phyloP scores from a whole-genome alignment of 1,140 invertebrate species.

The Zaprionus capensis region DNA sequence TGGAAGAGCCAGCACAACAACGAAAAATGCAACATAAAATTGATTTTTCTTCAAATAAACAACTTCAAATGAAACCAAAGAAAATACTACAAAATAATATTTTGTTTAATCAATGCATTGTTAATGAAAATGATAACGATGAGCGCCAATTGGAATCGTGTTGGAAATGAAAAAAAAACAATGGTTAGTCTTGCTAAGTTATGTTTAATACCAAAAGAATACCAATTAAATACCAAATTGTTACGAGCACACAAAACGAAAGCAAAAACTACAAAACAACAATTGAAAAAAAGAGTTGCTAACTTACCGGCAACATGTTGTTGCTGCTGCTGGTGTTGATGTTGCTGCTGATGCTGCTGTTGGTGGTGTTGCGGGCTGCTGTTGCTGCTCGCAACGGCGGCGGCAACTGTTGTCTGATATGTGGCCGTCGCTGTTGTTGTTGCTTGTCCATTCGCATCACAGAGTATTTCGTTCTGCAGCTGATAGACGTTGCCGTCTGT shows the following conservation, averaged over 20 bases:
- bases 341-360: constrained; percentile 57
- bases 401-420: constrained; percentile 68
- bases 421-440: constrained; percentile 59
- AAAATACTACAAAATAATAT: constrained; percentile 63
- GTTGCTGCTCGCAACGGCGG: constrained; percentile 45
- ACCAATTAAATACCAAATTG: constrained; percentile 5
- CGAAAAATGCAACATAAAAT: constrained; percentile 13
- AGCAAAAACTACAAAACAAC: constrained; percentile 49
- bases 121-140: constrained; percentile 29
- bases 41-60: constrained; percentile 22
- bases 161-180: background rate
- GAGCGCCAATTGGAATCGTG: constrained; percentile 34
- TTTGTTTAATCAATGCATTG: constrained; percentile 11
- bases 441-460: constrained; percentile 75
- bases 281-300: constrained; percentile 11
- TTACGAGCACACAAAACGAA: constrained; percentile 42
- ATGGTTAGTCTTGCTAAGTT: constrained; percentile 34
- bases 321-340: constrained; percentile 66
- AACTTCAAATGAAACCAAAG: constrained; percentile 4
- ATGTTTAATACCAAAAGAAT: constrained; percentile 24
- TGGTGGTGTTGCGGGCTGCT: constrained; percentile 63
- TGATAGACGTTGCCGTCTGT: constrained; percentile 79
- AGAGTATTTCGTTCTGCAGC: constrained; percentile 80
- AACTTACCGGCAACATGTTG: constrained; percentile 70
- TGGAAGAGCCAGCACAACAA: constrained; percentile 50